Conservation (phyloP, 2,797 vertebrate species). For the Sebastes itinus region DNA sequence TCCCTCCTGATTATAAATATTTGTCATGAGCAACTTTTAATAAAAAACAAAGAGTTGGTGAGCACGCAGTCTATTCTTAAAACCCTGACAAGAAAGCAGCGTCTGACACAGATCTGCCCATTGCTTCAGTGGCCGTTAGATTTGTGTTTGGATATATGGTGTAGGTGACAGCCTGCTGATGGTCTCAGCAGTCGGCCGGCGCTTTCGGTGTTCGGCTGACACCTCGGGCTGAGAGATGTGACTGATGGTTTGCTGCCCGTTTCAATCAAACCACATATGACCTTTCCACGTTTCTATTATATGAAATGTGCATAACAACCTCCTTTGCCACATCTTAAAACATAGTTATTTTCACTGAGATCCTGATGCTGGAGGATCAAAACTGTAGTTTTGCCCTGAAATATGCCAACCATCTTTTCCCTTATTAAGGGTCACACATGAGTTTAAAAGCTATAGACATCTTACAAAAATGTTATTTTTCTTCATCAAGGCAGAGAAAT, state of each 20-base stretch:
- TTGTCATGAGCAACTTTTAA: conserved; percentile 10
- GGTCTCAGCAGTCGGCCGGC: conserved; percentile 42
- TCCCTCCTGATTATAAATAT: background rate
- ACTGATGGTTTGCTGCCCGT: conserved; percentile 60
- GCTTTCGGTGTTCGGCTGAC: conserved; percentile 47
- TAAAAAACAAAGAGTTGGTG: conserved; percentile 4
- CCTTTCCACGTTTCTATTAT: conserved; percentile 32
- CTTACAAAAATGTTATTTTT: background rate
- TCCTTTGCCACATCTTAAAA: background rate
- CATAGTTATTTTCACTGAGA: conserved; percentile 4
- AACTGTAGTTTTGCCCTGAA: background rate
- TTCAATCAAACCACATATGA: conserved; percentile 51
- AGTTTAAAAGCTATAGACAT: conserved; percentile 16
- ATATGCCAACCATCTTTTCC: conserved; percentile 10
- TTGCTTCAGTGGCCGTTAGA: conserved; percentile 51
- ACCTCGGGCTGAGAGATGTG: conserved; percentile 50
- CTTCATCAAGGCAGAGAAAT: conserved; percentile 5
- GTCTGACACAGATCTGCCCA: conserved; percentile 26
- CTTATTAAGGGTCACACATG: background rate
- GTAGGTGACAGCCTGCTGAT: conserved; percentile 68
- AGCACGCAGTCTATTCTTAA: background rate
- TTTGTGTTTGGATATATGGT: conserved; percentile 54
- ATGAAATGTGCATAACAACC: conserved; percentile 39
- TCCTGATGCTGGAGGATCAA: background rate
- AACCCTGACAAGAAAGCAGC: conserved; percentile 16